phyloP scores from a whole-genome alignment of 2,888 invertebrate genomes.

The Leucania comma region DNA sequence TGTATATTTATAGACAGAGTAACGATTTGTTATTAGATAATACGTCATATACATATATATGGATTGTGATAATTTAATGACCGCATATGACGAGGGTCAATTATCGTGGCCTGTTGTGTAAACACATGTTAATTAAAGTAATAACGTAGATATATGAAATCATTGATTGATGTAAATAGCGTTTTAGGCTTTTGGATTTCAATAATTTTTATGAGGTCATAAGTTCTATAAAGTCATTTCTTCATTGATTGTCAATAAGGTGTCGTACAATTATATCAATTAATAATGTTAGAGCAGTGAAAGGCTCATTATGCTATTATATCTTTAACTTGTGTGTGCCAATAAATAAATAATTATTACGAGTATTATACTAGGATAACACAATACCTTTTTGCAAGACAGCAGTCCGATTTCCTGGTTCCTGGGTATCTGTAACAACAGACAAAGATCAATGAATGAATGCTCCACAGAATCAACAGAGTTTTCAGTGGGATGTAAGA shows the following conservation, averaged over 20 bases:
- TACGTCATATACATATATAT: conserved; percentile 20
- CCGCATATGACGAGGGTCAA: conserved; percentile 27
- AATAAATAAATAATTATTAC: no score
- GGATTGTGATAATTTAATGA: conserved; percentile 33
- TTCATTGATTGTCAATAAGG: neutral
- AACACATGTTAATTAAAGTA: conserved; percentile 35
- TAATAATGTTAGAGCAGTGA: neutral
- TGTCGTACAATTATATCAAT: neutral
- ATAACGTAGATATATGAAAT: conserved; percentile 11
- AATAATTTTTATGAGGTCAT: conserved; percentile 1
- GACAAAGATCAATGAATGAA: no score
- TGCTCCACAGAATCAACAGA: no score
- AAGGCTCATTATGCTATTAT: no score
- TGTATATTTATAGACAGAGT: conserved; percentile 36
- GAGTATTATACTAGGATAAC: no score
- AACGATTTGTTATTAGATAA: conserved; percentile 49
- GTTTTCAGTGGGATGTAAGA: no score
- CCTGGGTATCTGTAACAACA: no score
- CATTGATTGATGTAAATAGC: conserved; percentile 15
- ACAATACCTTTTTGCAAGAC: no score
- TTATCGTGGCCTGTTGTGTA: conserved; percentile 37
- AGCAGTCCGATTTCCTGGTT: no score
- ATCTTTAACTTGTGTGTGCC: no score
- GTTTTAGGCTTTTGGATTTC: conserved; percentile 12
- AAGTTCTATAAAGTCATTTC: neutral